A percentile compares a stretch with the other conserved stretches of the same genome.
phyloP scores from a whole-genome alignment of 2,797 vertebrate genomes.

The Garrulus glandarius region DNA sequence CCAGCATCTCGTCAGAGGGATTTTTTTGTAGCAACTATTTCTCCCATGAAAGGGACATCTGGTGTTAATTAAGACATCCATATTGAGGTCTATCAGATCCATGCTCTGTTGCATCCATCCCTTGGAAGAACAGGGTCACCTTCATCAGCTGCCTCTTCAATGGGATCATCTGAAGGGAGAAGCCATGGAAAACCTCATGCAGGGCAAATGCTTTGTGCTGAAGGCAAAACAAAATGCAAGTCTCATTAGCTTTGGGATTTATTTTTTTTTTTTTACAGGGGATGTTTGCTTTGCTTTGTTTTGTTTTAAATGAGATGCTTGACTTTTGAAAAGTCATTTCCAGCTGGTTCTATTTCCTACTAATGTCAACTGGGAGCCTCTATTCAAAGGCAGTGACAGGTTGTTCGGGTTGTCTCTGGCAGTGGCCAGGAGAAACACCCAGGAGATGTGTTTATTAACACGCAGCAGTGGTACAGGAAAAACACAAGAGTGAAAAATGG shows the following conservation, averaged over 20 bases:
- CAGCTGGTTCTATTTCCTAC: background rate
- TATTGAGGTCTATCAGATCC: background rate
- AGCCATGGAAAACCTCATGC: background rate
- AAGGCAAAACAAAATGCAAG: background rate
- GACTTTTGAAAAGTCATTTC: background rate
- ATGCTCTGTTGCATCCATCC: background rate
- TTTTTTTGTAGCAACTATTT: background rate
- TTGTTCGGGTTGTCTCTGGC: background rate
- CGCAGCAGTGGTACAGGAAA: background rate
- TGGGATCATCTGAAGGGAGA: background rate
- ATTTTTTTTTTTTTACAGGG: background rate
- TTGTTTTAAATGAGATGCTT: background rate
- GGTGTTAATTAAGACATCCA: background rate
- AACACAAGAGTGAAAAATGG: background rate
- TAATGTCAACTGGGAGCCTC: fast-evolving
- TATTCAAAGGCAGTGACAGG: background rate
- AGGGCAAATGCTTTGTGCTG: background rate
- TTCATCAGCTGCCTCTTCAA: background rate
- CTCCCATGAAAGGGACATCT: constrained; percentile 2
- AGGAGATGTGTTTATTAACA: background rate
- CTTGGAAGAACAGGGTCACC: background rate
- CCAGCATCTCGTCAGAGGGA: background rate
- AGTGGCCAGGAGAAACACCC: background rate
- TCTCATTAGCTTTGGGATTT: background rate
- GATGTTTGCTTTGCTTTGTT: background rate